Evolutionary conservation across 2,113 vertebrate genomes (phyloP).

Genomic region (Lutjanus erythropterus): DNA sequence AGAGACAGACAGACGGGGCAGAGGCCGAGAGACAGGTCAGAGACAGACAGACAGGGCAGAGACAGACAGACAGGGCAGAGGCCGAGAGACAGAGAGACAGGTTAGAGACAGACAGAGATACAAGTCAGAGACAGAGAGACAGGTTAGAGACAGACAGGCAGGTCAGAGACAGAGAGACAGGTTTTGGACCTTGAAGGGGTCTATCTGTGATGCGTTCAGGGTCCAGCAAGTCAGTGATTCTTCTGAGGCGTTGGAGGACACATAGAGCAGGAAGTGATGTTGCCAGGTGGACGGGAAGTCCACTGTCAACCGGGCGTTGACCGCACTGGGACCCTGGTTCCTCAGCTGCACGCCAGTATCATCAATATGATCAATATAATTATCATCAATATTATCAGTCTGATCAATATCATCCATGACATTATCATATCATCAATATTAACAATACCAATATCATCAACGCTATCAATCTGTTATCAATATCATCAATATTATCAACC

Average conservation of each 20-base stretch:
- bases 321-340: constrained; percentile 24
- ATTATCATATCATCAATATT: no score
- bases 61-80: neutral
- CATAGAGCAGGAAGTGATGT: constrained; percentile 36
- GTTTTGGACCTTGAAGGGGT: constrained; percentile 19
- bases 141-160: neutral
- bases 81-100: neutral
- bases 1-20: neutral
- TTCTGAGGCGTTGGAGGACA: constrained; percentile 8
- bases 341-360: constrained; percentile 13
- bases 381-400: neutral
- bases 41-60: neutral
- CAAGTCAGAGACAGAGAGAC: neutral
- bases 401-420: no score
- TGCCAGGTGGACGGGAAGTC: constrained; percentile 34
- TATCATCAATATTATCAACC: no score
- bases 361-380: neutral
- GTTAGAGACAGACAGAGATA: neutral
- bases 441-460: no score
- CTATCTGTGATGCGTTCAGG: constrained; percentile 25
- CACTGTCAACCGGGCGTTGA: constrained; percentile 31
- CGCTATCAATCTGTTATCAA: no score
- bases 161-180: constrained; percentile 1
- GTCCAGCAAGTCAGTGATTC: constrained; percentile 38
- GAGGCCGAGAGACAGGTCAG: neutral